Base-by-base conservation (phyloP, 2,888 invertebrate genomes). In the Electrophaes corylata region DNA sequence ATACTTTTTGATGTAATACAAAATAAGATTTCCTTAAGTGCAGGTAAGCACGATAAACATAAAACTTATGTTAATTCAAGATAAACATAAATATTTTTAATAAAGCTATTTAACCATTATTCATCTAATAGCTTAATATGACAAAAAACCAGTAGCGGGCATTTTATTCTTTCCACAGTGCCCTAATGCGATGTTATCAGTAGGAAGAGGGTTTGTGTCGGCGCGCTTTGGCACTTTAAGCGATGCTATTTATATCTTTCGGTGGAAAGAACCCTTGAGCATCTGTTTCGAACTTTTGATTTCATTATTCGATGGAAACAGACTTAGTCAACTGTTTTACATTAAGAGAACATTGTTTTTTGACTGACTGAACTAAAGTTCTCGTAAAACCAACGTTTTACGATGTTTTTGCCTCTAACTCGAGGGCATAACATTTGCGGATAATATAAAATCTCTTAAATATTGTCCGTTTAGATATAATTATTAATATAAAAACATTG, bases 151-250 rank as follows among this genome's bases (percentile, higher is more conserved):
- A 88, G 91, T 89, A 89, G 91, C 86, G 64, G 71, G 67, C 72
- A 76, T 79, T 78, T 60, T 78, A 77, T 83, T 81, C 78, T 84
- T 81, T 81, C 77, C 71, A 70, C 76, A 69, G 73, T 73, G 70
- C 83, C 83, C 88, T 91, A 91, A 91, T 91, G 86, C 77, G 88
- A 89, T 90, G 81, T 88, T 90, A 91, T 91, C 91, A 69, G 70
- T 77, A 79, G 78, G 75, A 74, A 82, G 85, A 84, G 88, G 84
- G 83, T 76, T 79, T 74, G 84, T 48, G 67, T 72, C 88, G 90
- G 88, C 84, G 80, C 79, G 80, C 88, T 88, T 88, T 86, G 79
- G 88, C 86, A 88, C 89, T 90, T 91, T 83, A 85, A 87, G 79
- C 77, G 79, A 76, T 37, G 81, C 90, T 91, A 91, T 91, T 90